These are phyloP conservation scores for Oryzias curvinotus DNA, from an alignment of 2,113 vertebrate genomes.

Conservation along the genomic window DNA sequence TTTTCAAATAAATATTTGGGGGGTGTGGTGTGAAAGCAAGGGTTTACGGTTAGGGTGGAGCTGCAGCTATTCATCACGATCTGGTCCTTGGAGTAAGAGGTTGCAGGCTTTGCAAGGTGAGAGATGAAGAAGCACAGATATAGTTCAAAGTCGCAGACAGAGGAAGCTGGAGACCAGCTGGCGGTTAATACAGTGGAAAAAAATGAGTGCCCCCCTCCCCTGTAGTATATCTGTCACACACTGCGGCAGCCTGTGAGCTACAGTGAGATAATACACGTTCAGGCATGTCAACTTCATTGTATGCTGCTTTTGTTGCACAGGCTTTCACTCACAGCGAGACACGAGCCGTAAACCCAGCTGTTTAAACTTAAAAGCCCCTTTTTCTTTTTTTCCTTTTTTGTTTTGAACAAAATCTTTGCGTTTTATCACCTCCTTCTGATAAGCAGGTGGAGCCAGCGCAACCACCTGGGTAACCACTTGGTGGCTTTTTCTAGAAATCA, in stretches of 20 bases:
- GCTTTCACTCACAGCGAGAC: conserved; percentile 1
- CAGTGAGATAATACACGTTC: conserved; percentile 28
- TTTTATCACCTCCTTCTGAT: too few species aligned
- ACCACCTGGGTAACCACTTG: too few species aligned
- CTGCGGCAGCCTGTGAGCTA: conserved; percentile 28
- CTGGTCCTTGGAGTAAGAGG: conserved; percentile 31
- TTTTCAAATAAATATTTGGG: conserved; percentile 10
- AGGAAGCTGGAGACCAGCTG: conserved; percentile 25
- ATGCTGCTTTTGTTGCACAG: conserved; percentile 12
- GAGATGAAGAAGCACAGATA: conserved; percentile 33
- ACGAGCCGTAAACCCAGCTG: neutral
- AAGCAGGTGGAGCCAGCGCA: too few species aligned
- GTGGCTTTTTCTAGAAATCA: too few species aligned
- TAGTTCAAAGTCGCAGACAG: conserved; percentile 40
- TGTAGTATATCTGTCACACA: conserved; percentile 24
- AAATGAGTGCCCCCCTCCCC: conserved; percentile 9
- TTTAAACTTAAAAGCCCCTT: neutral
- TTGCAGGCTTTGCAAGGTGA: conserved; percentile 40
- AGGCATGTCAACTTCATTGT: conserved; percentile 24
- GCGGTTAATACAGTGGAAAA: conserved; percentile 50
- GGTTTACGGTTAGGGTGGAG: conserved; percentile 34
- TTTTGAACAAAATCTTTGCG: too few species aligned
- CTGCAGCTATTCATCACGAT: conserved; percentile 35
- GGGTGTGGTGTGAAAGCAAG: neutral
- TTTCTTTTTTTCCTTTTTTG: too few species aligned